phyloP scores from a whole-genome alignment of 1,140 invertebrate genomes.

The Acyrthosiphon pisum region DNA sequence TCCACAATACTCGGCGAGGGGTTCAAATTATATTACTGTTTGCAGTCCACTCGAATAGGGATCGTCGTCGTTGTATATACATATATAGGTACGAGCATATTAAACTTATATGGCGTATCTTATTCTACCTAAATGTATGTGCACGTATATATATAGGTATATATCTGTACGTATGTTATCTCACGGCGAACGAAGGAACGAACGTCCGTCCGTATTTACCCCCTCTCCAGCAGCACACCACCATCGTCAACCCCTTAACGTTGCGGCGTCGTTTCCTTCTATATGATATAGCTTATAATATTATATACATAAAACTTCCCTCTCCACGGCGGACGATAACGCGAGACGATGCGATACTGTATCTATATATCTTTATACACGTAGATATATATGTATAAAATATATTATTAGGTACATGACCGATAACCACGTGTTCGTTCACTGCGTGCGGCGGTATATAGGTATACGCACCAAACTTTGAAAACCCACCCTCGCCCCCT shows the following conservation, averaged over 20 bases:
- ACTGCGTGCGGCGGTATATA: no score
- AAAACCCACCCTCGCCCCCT: no score
- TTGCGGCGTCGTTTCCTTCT: background rate
- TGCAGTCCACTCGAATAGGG: conserved; percentile 2
- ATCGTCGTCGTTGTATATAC: background rate
- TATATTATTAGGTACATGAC: background rate
- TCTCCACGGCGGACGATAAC: background rate
- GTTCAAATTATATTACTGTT: background rate
- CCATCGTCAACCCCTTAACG: background rate
- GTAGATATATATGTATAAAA: background rate
- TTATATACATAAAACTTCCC: background rate
- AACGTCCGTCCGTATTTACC: background rate
- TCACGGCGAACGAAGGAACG: background rate
- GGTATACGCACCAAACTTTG: no score
- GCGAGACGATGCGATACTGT: background rate
- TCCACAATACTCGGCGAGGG: background rate
- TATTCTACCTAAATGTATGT: background rate
- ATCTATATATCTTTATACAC: background rate
- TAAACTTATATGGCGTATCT: background rate
- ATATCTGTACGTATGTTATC: no score
- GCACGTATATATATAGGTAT: background rate
- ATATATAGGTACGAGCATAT: background rate
- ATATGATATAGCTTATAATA: background rate
- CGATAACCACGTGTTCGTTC: no score
- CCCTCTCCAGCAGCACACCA: background rate